A percentile compares a stretch with the other conserved stretches of the same genome.
Evolutionary conservation across 1,140 invertebrate genomes (phyloP).

Genomic region (Drosophila seguyi): DNA sequence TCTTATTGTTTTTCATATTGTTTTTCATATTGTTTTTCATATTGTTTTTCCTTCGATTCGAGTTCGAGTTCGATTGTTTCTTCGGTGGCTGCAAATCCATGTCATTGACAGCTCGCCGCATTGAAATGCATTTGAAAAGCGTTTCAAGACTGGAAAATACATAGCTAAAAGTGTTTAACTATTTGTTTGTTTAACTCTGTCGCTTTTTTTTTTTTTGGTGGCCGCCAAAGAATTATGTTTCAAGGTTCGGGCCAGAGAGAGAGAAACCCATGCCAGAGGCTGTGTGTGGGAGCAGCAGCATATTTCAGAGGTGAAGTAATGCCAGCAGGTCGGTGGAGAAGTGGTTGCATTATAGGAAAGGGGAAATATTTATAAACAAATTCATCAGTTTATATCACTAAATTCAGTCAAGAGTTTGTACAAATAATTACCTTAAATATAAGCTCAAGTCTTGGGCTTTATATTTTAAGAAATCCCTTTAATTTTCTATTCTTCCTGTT

Average conservation of each 20-base stretch:
- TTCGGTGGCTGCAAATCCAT: conserved; percentile 68
- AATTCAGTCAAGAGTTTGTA: not conserved
- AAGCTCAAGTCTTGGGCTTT: not conserved
- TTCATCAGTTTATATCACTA: too few relatives aligned
- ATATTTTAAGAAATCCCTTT: not conserved
- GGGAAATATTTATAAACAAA: too few relatives aligned
- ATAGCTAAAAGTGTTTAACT: conserved; percentile 46
- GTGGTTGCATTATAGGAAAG: too few relatives aligned
- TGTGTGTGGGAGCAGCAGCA: conserved; percentile 19
- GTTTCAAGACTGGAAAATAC: conserved; percentile 15
- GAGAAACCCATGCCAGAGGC: conserved; percentile 18
- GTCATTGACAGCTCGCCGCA: conserved; percentile 70
- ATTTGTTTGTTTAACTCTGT: conserved; percentile 58
- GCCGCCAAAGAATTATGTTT: conserved; percentile 53
- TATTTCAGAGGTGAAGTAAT: conserved; percentile 24
- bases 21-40: too few relatives aligned
- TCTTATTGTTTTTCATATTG: conserved; percentile 42
- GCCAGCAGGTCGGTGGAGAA: not conserved
- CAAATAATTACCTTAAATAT: not conserved
- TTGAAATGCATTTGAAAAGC: conserved; percentile 32
- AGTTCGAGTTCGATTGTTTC: conserved; percentile 28
- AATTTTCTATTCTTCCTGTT: not conserved
- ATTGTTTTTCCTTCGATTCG: conserved; percentile 32
- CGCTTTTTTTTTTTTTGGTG: conserved; percentile 14
- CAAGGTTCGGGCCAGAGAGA: conserved; percentile 46